Percentiles rank a stretch among this genome's conserved stretches.
These are phyloP conservation scores for Podarcis raffonei DNA, from an alignment of 2,113 vertebrate species.

Conservation along the genomic window DNA sequence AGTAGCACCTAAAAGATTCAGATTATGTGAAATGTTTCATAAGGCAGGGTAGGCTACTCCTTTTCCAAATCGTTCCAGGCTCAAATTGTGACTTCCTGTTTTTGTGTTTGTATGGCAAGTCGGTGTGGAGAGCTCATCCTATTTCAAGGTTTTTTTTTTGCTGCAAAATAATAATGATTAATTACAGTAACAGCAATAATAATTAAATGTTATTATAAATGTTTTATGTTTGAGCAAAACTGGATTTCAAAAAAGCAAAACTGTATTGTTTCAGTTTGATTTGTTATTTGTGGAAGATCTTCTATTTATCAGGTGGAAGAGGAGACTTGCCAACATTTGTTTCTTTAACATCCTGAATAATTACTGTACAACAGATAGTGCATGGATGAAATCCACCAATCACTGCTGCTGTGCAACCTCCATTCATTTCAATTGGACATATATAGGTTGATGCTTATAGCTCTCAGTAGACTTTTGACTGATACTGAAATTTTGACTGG, in stretches of 20 bases:
- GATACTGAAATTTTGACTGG: background rate
- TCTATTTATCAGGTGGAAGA: background rate
- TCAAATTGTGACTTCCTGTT: background rate
- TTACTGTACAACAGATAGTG: background rate
- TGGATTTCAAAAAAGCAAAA: background rate
- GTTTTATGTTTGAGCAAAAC: background rate
- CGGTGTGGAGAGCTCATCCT: background rate
- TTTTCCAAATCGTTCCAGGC: background rate
- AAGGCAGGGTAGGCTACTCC: background rate
- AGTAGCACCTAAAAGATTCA: background rate
- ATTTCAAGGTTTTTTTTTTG: background rate
- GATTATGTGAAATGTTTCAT: background rate
- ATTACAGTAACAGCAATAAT: background rate
- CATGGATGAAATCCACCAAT: constrained; percentile 10
- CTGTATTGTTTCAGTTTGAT: background rate
- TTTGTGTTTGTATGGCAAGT: background rate
- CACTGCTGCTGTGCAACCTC: constrained; percentile 25
- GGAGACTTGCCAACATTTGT: background rate
- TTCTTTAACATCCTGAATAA: background rate
- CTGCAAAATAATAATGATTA: background rate
- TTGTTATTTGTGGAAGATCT: background rate
- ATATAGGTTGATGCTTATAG: background rate
- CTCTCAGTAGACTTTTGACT: background rate
- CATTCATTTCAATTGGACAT: background rate
- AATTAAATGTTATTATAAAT: background rate